These are phyloP conservation scores for Dysmachus trigonus DNA, from an alignment of 2,888 invertebrate species.

Conservation along the genomic window DNA sequence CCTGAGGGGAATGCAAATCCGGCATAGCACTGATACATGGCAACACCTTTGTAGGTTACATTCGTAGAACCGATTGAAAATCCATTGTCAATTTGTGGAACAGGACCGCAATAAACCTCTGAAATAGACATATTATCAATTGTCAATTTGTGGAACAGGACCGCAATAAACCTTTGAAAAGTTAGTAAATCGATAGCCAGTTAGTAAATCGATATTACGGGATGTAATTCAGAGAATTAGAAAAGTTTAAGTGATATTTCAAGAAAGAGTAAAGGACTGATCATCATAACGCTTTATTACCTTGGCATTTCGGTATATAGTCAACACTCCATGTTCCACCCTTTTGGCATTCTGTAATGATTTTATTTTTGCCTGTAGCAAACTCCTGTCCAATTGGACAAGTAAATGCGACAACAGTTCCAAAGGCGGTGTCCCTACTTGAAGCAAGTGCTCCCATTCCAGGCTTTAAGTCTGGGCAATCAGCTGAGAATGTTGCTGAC, in stretches of 20 bases:
- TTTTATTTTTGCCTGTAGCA: constrained; percentile 84
- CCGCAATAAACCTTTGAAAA: constrained; percentile 90
- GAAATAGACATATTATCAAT: constrained; percentile 52
- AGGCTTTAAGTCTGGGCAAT: constrained; percentile 85
- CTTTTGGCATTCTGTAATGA: constrained; percentile 85
- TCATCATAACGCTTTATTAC: no score
- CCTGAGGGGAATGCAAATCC: constrained; percentile 93
- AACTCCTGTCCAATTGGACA: constrained; percentile 94
- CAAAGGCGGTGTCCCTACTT: constrained; percentile 90
- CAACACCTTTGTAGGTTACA: constrained; percentile 91
- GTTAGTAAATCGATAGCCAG: no score
- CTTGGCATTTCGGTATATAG: constrained; percentile 93
- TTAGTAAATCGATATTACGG: no score
- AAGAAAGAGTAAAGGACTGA: constrained; percentile 22
- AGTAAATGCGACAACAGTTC: constrained; percentile 87
- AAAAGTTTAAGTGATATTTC: not conserved
- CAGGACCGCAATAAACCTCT: constrained; percentile 95
- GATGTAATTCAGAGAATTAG: no score
- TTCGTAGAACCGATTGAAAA: constrained; percentile 96
- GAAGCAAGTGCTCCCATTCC: constrained; percentile 90
- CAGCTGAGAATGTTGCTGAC: constrained; percentile 91
- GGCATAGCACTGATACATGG: constrained; percentile 96
- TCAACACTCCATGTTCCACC: constrained; percentile 93
- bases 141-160: constrained; percentile 81
- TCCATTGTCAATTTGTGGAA: constrained; percentile 97